phyloP scores from a whole-genome alignment of 1,140 invertebrate species.

The Thaumatotibia leucotreta region DNA sequence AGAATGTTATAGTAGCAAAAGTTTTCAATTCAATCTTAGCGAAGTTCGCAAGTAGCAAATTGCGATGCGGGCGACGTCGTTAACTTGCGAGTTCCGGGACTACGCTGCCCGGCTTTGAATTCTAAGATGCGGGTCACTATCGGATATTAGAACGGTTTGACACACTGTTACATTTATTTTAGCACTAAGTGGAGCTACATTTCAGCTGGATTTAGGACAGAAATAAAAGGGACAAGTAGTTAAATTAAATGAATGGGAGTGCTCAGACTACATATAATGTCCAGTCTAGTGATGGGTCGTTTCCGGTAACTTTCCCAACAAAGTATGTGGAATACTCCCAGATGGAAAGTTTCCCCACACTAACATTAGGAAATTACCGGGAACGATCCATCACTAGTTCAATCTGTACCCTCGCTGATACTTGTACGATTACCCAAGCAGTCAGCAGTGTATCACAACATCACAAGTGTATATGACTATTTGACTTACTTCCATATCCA shows the following conservation, averaged over 20 bases:
- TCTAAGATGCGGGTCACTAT: background rate
- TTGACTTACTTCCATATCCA: constrained; percentile 85
- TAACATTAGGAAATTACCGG: too few species aligned
- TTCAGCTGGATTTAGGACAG: too few species aligned
- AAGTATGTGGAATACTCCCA: too few species aligned
- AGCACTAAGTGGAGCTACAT: background rate
- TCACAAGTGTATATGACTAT: background rate
- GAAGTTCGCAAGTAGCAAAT: background rate
- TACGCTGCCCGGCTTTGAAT: background rate
- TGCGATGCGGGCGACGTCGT: background rate
- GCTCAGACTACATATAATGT: background rate
- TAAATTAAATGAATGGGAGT: background rate
- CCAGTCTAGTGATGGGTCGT: too few species aligned
- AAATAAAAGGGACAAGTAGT: background rate
- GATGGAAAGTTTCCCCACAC: too few species aligned
- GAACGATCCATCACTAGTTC: too few species aligned
- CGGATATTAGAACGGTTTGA: background rate
- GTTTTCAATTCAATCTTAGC: background rate
- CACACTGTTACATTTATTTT: background rate
- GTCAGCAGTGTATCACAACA: too few species aligned
- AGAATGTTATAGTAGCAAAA: constrained; percentile 5
- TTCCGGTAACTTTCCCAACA: too few species aligned
- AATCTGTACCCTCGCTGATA: background rate
- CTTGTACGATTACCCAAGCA: background rate
- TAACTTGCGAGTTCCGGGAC: background rate